Conservation (phyloP, 2,888 invertebrate genomes). For the Agrenia bidenticulata region DNA sequence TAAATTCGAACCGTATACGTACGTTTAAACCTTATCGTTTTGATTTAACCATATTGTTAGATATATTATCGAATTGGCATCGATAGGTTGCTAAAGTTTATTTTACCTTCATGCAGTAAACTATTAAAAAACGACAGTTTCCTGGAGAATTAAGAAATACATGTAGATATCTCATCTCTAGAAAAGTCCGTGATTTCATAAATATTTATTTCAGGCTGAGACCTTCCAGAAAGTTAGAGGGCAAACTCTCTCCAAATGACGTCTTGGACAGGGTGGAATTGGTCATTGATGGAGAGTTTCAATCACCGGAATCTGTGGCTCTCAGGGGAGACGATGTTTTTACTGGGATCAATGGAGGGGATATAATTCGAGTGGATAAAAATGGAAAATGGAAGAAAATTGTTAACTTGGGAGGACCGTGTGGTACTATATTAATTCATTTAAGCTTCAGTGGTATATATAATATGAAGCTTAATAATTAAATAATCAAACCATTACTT, state of each 20-base stretch:
- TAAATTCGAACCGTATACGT: constrained; percentile 68
- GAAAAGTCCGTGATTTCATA: too few species aligned
- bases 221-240: constrained; percentile 62
- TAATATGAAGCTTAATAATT: background rate
- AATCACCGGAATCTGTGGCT: constrained; percentile 79
- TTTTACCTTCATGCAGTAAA: too few species aligned
- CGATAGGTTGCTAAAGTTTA: too few species aligned
- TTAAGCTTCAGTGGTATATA: constrained; percentile 53
- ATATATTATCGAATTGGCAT: too few species aligned
- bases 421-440: too few species aligned
- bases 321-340: constrained; percentile 75
- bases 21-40: too few species aligned
- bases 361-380: constrained; percentile 71
- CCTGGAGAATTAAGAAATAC: too few species aligned
- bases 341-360: constrained; percentile 74
- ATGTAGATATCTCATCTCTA: too few species aligned
- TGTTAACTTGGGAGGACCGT: constrained; percentile 74
- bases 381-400: constrained; percentile 70
- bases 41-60: too few species aligned
- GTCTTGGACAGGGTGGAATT: constrained; percentile 68
- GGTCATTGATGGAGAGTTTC: constrained; percentile 66
- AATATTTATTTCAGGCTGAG: constrained; percentile 57
- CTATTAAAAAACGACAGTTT: too few species aligned
- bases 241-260: constrained; percentile 68
- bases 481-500: background rate